Conservation (phyloP, 2,888 invertebrate species). For the Vandiemenella viatica region DNA sequence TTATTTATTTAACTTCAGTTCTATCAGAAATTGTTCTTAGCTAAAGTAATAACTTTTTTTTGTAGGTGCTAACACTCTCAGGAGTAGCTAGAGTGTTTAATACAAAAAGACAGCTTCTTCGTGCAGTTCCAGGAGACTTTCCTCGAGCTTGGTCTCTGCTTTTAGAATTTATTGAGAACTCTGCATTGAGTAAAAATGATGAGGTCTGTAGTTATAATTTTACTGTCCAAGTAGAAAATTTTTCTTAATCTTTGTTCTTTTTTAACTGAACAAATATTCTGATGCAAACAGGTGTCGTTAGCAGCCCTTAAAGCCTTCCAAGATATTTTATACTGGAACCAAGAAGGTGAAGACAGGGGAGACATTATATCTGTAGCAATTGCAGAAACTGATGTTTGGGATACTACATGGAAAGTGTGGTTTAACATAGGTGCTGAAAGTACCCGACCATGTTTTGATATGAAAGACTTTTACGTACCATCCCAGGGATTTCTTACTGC, state of each 20-base stretch:
- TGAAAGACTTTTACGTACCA: constrained; percentile 59
- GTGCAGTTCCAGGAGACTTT: constrained; percentile 79
- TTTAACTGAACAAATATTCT: not conserved
- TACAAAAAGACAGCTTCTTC: constrained; percentile 71
- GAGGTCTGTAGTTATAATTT: constrained; percentile 42
- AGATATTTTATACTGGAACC: constrained; percentile 65
- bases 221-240: too few species aligned
- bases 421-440: constrained; percentile 69
- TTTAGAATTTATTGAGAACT: constrained; percentile 84
- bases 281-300: constrained; percentile 54
- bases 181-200: constrained; percentile 80
- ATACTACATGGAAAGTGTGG: constrained; percentile 76
- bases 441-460: constrained; percentile 37
- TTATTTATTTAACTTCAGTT: not conserved
- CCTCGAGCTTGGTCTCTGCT: constrained; percentile 85
- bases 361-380: constrained; percentile 21
- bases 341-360: too few species aligned
- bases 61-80: constrained; percentile 64
- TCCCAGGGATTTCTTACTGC: constrained; percentile 89
- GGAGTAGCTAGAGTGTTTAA: constrained; percentile 91
- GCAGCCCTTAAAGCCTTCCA: constrained; percentile 94
- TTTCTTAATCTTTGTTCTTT: too few species aligned
- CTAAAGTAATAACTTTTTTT: too few species aligned
- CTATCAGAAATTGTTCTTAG: too few species aligned
- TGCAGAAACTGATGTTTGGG: constrained; percentile 49